Evolutionary conservation across 1,140 invertebrate genomes (phyloP).

Genomic region (Potamilus streckersoni): DNA sequence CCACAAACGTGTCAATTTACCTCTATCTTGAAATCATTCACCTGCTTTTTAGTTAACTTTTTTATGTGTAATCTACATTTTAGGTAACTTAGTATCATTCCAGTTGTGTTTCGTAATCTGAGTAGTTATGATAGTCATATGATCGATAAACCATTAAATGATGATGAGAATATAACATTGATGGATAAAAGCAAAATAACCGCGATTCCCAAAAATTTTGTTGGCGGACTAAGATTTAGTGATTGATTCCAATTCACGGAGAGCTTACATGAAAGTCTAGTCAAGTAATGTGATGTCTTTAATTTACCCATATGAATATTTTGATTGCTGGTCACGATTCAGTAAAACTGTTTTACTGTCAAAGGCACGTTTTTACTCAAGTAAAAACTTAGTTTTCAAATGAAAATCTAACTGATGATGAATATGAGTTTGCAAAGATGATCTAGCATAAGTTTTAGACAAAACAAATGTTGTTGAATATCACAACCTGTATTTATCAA

Average conservation of each 20-base stretch:
- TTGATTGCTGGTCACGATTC: neutral
- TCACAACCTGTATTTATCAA: constrained; percentile 33
- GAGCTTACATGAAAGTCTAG: too few species aligned
- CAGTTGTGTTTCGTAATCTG: constrained; percentile 66
- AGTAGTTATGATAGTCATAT: constrained; percentile 63
- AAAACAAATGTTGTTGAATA: constrained; percentile 22
- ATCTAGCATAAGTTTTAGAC: constrained; percentile 17
- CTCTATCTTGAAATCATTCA: too few species aligned
- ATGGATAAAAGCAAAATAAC: neutral
- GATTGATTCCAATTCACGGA: too few species aligned
- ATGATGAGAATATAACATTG: constrained; percentile 14
- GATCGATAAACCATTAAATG: constrained; percentile 52
- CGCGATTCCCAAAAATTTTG: too few species aligned
- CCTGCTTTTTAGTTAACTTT: too few species aligned
- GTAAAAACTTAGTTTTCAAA: fast-evolving
- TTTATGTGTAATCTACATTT: constrained; percentile 24
- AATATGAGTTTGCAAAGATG: constrained; percentile 29
- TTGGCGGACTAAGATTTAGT: too few species aligned
- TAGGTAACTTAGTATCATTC: constrained; percentile 40
- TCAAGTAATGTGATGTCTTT: too few species aligned
- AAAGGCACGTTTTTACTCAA: neutral
- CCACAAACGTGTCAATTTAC: too few species aligned
- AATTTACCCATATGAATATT: constrained; percentile 30
- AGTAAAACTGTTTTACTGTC: neutral
- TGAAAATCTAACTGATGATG: neutral